phyloP scores from a whole-genome alignment of 2,113 vertebrate species.

The crab-eating macaque (Macaca fascicularis) region T2T-MFA8v1.1 NC_088384.1:12099501-12100000 shows the following conservation, averaged over 20 bases:
- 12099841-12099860: background rate
- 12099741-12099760: conserved; percentile 35
- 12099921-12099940: too few relatives aligned
- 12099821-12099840: background rate
- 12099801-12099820: conserved; percentile 19
- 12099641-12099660: background rate
- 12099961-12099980: background rate
- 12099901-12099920: background rate
- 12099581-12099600: background rate
- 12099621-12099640: background rate
- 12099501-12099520: background rate
- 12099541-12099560: background rate
- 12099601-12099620: background rate
- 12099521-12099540: background rate
- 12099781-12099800: conserved; percentile 46
- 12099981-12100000: background rate
- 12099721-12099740: conserved; percentile 52
- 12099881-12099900: too few relatives aligned
- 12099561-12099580: background rate
- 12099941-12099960: background rate
- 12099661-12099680: conserved; percentile 16
- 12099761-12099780: conserved; percentile 35
- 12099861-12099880: background rate
- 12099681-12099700: conserved; percentile 46
- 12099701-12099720: conserved; percentile 70